Evolutionary conservation across 2,888 invertebrate genomes (phyloP), one percentile per base, ranked within the genome.

Genomic region (Halocaridina rubra): DNA sequence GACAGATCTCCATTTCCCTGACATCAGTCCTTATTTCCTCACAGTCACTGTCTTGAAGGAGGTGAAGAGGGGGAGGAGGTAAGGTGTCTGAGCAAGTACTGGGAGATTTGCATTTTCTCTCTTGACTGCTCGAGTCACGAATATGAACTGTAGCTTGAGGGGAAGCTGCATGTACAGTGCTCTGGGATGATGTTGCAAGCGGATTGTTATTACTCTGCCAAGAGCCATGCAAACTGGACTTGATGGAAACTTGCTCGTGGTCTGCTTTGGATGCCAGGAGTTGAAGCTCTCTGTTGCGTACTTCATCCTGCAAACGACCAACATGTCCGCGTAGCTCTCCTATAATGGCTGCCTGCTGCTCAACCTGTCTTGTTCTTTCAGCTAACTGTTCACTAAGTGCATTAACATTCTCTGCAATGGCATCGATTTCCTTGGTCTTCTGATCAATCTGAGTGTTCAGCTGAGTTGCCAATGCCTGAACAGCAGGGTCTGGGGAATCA

Each of bases 61-160:
- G 74, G 46, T 80, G 82, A 30, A 80, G 67, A 30, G 82, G 82
- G 27, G 86, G 86, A 7, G 86, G 86, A 67, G 86, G 86, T 53
- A 86, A 71, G 13, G 80, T 79, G 33, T 86, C 82, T 16, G 86
- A 86, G 33, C 79, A 64, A 16, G 69, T 69, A 30, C 79, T 69
- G 5, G 69, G 53, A 1, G 79, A 39, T 39, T 69, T 79, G 27
- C 67, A 27, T 29, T 67, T 39, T 19, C 32, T 29, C 24, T 79
- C 79, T 67, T 79, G 79, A 29, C 79, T 79, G 29, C 79, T 79
- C n/a, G 64, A 79, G 39, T 79, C 64, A 13, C 67, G 79, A 61
- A 61, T 33, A n/a, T 5, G n/a, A 3, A 61, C 33, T 7, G 77
- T 77, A 32, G 77, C 33, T 59, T 79, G 67, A 4, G 79, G 79